Base-by-base conservation (phyloP, 2,888 invertebrate species). In the Dynastes maya region DNA sequence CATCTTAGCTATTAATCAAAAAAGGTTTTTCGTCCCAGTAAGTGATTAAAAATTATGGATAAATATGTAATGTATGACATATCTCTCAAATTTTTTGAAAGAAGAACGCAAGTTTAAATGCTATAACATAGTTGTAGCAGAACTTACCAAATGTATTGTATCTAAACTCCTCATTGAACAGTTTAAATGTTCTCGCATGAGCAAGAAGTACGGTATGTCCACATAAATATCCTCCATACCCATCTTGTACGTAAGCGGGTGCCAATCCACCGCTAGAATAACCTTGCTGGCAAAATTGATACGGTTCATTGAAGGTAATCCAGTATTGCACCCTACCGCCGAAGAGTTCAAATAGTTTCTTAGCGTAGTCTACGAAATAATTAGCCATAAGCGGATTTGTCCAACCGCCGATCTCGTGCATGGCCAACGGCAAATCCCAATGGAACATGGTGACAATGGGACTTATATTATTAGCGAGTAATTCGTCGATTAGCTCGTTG, bases 161-260 rank as follows among this genome's bases (percentile, higher is more conserved):
- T 81, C 90, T 88, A 83, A 91, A 94, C 82, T 91, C 88, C 58
- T 89, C 87, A 76, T 93, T 88, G 84, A 94, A 94, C 55, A 93
- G 85, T 70, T 90, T 90, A 84, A 92, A 95, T 0, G 90, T 92
- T 76, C 89, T 90, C 0, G 92, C 93, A 85, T 95, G 95, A 0
- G 93, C 92, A 78, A 92, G 87, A 27, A 95, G 86, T 76, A 92
- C 87, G 83, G 93, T 92, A 84, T 94, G 93, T 0, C 89, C 89
- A 80, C 93, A 93, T 70, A 91, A 85, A 86, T 95, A 95, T 71
- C 91, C 91, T 0, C 90, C 91, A 22, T 91, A 84, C 4, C 92
- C 92, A 64, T 89, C 84, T 1, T 89, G 87, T 22, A 83, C 82
- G 51, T 90, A 80, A 2, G 83, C 85, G 2, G 89, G 89, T 9